Conservation (phyloP, 2,888 invertebrate species). For the Automeris io region DNA sequence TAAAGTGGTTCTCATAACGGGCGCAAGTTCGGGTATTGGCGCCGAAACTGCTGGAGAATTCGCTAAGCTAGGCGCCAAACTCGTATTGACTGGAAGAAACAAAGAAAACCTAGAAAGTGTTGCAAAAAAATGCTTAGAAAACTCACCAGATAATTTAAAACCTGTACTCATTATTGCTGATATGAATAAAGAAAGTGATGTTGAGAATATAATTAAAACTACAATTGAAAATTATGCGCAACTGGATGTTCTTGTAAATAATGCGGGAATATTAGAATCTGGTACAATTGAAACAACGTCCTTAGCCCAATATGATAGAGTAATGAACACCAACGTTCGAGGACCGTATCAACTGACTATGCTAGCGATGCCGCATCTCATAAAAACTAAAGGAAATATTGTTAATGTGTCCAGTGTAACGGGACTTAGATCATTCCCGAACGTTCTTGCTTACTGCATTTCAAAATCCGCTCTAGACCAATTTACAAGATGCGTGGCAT, state of each 20-base stretch:
- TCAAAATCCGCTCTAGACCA: constrained; percentile 97
- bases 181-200: constrained; percentile 81
- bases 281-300: constrained; percentile 90
- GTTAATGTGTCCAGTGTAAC: constrained; percentile 97
- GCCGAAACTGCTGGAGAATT: constrained; percentile 82
- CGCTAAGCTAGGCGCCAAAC: constrained; percentile 78
- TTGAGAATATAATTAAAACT: constrained; percentile 79
- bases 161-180: constrained; percentile 80
- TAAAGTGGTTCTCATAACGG: constrained; percentile 80
- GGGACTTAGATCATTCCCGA: constrained; percentile 91
- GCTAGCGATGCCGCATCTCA: constrained; percentile 88
- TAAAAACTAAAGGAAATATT: constrained; percentile 87
- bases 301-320: constrained; percentile 88
- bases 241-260: constrained; percentile 88
- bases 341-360: constrained; percentile 86
- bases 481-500: constrained; percentile 91
- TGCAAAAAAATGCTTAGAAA: constrained; percentile 72
- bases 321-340: constrained; percentile 92
- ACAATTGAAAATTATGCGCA: constrained; percentile 81
- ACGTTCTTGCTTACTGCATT: constrained; percentile 93
- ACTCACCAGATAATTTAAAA: constrained; percentile 45
- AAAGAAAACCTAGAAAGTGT: constrained; percentile 80
- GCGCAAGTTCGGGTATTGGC: constrained; percentile 87
- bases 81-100: constrained; percentile 83
- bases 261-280: constrained; percentile 89